Evolutionary conservation across 2,113 vertebrate species (phyloP).

Genomic region (Bubo scandiacus): DNA sequence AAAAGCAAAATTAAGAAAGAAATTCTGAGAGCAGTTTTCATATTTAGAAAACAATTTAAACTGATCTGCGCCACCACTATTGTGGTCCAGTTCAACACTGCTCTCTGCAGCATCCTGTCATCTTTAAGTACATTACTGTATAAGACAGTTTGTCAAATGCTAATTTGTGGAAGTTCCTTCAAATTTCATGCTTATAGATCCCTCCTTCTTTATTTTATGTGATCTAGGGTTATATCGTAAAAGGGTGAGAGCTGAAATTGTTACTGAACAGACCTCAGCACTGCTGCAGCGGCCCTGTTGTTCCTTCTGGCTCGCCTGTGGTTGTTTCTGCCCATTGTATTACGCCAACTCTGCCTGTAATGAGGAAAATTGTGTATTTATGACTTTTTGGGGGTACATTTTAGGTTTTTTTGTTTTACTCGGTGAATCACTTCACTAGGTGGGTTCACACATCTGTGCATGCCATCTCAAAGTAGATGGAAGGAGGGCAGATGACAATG

Average conservation of each 20-base stretch:
- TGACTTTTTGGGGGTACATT: background rate
- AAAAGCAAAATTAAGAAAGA: background rate
- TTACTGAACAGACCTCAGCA: rapidly evolving
- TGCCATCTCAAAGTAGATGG: background rate
- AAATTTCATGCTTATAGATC: background rate
- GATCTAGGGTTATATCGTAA: background rate
- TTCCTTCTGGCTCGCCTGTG: background rate
- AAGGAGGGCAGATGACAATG: rapidly evolving
- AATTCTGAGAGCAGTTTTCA: background rate
- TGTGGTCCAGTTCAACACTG: background rate
- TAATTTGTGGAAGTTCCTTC: background rate
- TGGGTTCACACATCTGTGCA: background rate
- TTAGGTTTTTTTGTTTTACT: background rate
- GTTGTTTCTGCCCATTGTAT: background rate
- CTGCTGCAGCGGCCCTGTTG: background rate
- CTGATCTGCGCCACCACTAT: background rate
- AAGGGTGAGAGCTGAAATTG: background rate
- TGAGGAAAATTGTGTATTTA: background rate
- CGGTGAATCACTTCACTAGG: background rate
- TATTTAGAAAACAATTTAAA: background rate
- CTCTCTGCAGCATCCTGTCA: background rate
- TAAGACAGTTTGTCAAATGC: background rate
- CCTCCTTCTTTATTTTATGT: background rate
- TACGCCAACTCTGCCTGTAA: background rate
- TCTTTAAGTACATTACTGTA: background rate